Conservation (phyloP, 2,888 invertebrate genomes). For the Apamea crenata region DNA sequence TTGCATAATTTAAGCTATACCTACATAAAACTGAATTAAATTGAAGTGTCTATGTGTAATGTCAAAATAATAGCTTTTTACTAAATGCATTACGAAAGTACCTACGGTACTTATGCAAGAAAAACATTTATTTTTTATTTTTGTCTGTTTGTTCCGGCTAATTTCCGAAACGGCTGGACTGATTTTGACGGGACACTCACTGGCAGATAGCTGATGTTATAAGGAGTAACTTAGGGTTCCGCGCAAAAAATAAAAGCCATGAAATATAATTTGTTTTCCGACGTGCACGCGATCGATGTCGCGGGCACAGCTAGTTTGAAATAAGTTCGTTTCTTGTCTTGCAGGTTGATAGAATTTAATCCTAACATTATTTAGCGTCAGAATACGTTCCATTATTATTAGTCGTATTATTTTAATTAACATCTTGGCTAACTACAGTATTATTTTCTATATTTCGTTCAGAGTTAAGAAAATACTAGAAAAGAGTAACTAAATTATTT, state of each 20-base stretch:
- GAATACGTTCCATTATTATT: background rate
- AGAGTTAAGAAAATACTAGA: background rate
- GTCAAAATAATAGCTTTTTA: background rate
- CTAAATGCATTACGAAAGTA: no score
- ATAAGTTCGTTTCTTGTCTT: background rate
- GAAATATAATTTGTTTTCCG: no score
- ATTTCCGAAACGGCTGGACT: no score
- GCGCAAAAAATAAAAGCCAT: no score
- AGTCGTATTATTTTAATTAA: slow-evolving; percentile 2
- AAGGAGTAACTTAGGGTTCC: no score
- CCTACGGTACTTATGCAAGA: no score
- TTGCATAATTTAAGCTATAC: slow-evolving; percentile 9
- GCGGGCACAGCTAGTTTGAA: background rate
- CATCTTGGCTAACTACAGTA: background rate
- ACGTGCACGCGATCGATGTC: no score
- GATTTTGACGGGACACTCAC: no score
- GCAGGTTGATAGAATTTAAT: background rate
- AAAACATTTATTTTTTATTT: no score
- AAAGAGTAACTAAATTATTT: background rate
- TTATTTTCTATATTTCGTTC: background rate
- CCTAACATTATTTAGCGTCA: background rate
- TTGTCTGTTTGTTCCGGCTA: no score
- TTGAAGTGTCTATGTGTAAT: background rate
- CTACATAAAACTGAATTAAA: background rate
- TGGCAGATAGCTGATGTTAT: no score